phyloP scores from a whole-genome alignment of 2,797 vertebrate species.

The Siniperca undulata region DNA sequence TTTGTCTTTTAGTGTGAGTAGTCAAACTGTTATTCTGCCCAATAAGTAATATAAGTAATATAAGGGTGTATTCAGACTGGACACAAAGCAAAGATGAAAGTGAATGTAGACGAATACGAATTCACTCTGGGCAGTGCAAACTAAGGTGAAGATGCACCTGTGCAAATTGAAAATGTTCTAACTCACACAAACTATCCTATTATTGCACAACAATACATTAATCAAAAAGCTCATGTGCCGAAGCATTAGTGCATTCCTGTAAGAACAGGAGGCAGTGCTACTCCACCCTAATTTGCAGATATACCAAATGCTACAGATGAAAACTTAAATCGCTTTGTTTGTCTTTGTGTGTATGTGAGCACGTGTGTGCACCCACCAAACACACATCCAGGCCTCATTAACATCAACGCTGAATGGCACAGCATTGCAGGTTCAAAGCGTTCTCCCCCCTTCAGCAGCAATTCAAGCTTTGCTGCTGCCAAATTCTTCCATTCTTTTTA shows the following conservation, averaged over 20 bases:
- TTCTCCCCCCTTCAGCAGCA: slow-evolving; percentile 22
- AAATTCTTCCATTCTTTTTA: slow-evolving; percentile 67
- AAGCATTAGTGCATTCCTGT: slow-evolving; percentile 15
- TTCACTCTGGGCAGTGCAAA: neutral
- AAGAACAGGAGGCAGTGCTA: slow-evolving; percentile 25
- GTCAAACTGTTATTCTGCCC: neutral
- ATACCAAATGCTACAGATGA: slow-evolving; percentile 24
- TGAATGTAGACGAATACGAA: neutral
- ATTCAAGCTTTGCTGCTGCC: slow-evolving; percentile 58
- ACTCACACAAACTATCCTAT: neutral
- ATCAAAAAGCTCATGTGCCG: slow-evolving; percentile 9
- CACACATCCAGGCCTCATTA: slow-evolving; percentile 43
- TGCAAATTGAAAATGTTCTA: neutral
- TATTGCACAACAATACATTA: neutral
- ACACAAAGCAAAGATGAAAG: neutral
- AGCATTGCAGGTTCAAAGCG: slow-evolving; percentile 59
- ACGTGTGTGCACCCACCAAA: neutral
- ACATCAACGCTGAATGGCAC: slow-evolving; percentile 54
- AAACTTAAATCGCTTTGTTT: slow-evolving; percentile 34
- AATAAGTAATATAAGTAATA: too few relatives aligned
- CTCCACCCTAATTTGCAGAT: slow-evolving; percentile 22
- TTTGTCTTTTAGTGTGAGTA: neutral
- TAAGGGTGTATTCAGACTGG: too few relatives aligned
- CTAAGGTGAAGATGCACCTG: neutral
- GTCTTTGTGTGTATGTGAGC: slow-evolving; percentile 22